phyloP scores from a whole-genome alignment of 2,113 vertebrate species.

The Bagarius yarrelli region DNA sequence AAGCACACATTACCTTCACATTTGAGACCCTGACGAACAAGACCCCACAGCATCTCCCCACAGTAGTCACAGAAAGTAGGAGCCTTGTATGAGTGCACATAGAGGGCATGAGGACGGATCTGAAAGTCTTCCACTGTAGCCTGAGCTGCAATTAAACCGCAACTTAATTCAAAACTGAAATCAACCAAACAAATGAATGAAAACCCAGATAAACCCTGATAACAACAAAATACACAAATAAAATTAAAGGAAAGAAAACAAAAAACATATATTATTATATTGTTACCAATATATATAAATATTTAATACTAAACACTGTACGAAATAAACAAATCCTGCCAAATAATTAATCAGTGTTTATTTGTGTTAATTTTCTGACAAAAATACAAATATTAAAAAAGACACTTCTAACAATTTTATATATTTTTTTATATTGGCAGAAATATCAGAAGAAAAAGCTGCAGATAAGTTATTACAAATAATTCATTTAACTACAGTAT shows the following conservation, averaged over 20 bases:
- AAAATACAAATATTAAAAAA: too few species aligned
- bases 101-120: conserved; percentile 95
- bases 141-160: conserved; percentile 78
- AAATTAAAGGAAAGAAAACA: conserved; percentile 42
- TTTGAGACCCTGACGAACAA: conserved; percentile 97
- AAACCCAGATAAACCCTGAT: neutral
- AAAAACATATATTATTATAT: conserved; percentile 16
- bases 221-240: conserved; percentile 35
- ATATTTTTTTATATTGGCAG: neutral
- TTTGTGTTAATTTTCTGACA: too few species aligned
- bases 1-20: conserved; percentile 84
- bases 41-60: conserved; percentile 98
- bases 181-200: conserved; percentile 22
- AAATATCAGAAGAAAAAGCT: neutral
- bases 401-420: neutral
- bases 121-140: conserved; percentile 98
- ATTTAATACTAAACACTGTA: neutral
- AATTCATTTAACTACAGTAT: neutral
- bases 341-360: neutral
- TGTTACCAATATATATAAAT: neutral
- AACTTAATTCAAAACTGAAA: conserved; percentile 48
- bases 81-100: conserved; percentile 98
- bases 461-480: neutral
- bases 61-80: conserved; percentile 99
- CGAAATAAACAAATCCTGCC: neutral